phyloP scores from a whole-genome alignment of 2,888 invertebrate species.

The Phengaris alcon region DNA sequence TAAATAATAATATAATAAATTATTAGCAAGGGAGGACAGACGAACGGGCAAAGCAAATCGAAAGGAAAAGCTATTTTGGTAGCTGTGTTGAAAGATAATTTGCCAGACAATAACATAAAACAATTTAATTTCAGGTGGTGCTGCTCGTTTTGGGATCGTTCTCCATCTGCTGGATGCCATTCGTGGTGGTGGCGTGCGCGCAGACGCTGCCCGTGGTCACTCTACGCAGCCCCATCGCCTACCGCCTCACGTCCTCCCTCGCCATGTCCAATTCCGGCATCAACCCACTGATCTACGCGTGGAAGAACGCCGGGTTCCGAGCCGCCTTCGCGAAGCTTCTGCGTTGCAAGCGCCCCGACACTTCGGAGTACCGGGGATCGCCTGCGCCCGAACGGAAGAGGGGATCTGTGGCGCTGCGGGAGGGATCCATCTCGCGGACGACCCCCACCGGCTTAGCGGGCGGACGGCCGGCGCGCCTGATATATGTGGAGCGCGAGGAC shows the following conservation, averaged over 20 bases:
- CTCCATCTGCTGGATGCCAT: slow-evolving; percentile 90
- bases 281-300: slow-evolving; percentile 91
- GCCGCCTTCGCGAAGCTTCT: slow-evolving; percentile 84
- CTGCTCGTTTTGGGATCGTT: slow-evolving; percentile 88
- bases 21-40: too few species aligned
- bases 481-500: slow-evolving; percentile 64
- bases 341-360: slow-evolving; percentile 82
- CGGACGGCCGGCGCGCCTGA: slow-evolving; percentile 64
- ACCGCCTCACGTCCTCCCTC: slow-evolving; percentile 83
- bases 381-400: slow-evolving; percentile 77
- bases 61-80: too few species aligned
- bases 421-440: slow-evolving; percentile 66
- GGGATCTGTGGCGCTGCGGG: slow-evolving; percentile 71
- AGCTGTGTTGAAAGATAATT: not conserved
- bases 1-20: too few species aligned
- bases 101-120: not conserved
- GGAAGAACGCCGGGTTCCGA: slow-evolving; percentile 90
- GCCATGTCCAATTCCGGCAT: slow-evolving; percentile 90
- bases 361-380: slow-evolving; percentile 75
- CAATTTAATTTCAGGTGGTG: slow-evolving; percentile 81
- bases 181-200: slow-evolving; percentile 83
- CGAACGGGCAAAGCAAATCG: too few species aligned
- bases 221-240: slow-evolving; percentile 76
- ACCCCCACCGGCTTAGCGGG: slow-evolving; percentile 61
- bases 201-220: slow-evolving; percentile 77